Percentiles rank a stretch among this genome's conserved stretches.
These are phyloP conservation scores for Hassar affinis DNA, from an alignment of 2,113 vertebrate species.

Conservation along the genomic window DNA sequence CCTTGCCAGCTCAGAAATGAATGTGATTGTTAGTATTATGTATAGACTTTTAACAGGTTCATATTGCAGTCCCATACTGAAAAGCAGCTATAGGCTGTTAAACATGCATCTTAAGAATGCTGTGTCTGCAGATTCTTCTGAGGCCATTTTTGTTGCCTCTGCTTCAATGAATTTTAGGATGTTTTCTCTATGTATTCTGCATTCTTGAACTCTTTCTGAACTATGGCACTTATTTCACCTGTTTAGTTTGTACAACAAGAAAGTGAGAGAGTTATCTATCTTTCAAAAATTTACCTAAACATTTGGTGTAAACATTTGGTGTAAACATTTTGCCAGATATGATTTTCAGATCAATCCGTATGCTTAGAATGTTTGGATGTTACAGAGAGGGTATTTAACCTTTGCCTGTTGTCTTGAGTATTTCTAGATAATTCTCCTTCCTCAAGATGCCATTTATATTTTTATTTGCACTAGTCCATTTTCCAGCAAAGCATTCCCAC, in stretches of 20 bases:
- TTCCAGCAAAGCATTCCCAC: too few relatives aligned
- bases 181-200: not conserved
- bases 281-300: too few relatives aligned
- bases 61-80: not conserved
- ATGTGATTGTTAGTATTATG: not conserved
- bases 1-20: slow-evolving; percentile 21
- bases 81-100: slow-evolving; percentile 11
- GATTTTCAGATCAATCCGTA: too few relatives aligned
- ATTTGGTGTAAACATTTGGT: too few relatives aligned
- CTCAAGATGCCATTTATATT: too few relatives aligned
- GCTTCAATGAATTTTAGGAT: slow-evolving; percentile 2
- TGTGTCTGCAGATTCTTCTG: not conserved
- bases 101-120: not conserved
- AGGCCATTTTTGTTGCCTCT: not conserved
- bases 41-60: slow-evolving; percentile 2
- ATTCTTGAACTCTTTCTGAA: slow-evolving; percentile 29
- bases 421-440: too few relatives aligned
- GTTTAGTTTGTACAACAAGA: not conserved
- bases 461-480: too few relatives aligned
- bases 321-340: too few relatives aligned
- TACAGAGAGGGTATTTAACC: too few relatives aligned
- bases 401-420: too few relatives aligned
- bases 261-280: not conserved
- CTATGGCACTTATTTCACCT: slow-evolving; percentile 19
- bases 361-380: too few relatives aligned